Evolutionary conservation across 1,140 invertebrate genomes (phyloP).

Genomic region (Saccostrea echinata): DNA sequence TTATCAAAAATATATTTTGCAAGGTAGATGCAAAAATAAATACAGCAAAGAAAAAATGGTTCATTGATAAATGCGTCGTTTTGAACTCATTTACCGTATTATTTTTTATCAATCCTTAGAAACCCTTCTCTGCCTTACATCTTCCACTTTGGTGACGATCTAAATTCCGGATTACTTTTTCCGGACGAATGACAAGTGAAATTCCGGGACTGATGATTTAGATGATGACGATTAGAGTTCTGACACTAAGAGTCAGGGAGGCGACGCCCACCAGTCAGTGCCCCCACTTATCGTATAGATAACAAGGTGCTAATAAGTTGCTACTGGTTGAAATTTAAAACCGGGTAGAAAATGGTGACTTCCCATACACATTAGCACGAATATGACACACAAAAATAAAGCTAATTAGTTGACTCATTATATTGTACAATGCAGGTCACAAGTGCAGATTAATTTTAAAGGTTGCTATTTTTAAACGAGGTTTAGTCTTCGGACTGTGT

Average conservation of each 20-base stretch:
- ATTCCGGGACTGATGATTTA: neutral
- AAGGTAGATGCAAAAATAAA: too few relatives aligned
- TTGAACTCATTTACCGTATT: too few relatives aligned
- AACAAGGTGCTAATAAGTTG: constrained; percentile 26
- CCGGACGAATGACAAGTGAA: neutral
- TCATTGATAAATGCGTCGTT: too few relatives aligned
- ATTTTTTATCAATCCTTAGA: too few relatives aligned
- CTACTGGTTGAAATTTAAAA: neutral
- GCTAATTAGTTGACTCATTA: constrained; percentile 1
- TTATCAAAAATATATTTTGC: too few relatives aligned
- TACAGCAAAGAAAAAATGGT: too few relatives aligned
- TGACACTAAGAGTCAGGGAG: neutral
- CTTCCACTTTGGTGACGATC: neutral
- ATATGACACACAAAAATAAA: constrained; percentile 4
- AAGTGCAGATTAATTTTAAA: neutral
- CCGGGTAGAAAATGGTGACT: constrained; percentile 1
- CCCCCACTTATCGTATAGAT: constrained; percentile 10
- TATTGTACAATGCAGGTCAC: neutral
- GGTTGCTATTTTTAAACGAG: too few relatives aligned
- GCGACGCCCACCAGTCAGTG: neutral
- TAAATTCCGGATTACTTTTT: neutral
- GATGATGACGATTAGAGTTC: neutral
- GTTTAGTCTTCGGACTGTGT: too few relatives aligned
- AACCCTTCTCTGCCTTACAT: neutral
- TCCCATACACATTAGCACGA: constrained; percentile 22